Evolutionary conservation across 2,113 vertebrate genomes (phyloP), one percentile per base, ranked within the genome.

Genomic region (Prolemur simus): DNA sequence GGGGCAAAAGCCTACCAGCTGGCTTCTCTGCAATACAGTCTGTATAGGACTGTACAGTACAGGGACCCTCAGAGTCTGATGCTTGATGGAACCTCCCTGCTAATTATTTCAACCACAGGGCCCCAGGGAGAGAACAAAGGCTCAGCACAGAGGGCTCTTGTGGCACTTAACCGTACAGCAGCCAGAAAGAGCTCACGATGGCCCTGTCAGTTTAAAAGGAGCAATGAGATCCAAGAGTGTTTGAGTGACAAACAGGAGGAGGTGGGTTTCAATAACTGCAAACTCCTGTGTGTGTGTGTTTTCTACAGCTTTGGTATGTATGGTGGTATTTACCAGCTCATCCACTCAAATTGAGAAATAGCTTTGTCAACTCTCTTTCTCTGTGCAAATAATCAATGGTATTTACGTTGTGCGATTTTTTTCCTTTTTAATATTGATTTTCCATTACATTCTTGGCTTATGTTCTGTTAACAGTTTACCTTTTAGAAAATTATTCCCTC

Each of bases 1-100:
- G 98, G 98, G 98, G 98, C 98, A 98, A 98, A 98, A 18, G 64
- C 71, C 94, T 96, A 71, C 0, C 25, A 94, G 85, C 66, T 52
- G 83, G 64, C 60, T 96, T 90, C 89, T 37, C 15, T 21, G 6
- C 0, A 1, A 77, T 87, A 27, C 78, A 32, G 56, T 83, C 45
- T 52, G 49, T 20, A 42, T 0, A 94, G 34, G 11, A 71, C 76
- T 95, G 95, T 93, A 94, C 93, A 89, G 90, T 77, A 96, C 92
- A 89, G 94, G 91, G 96, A 98, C 93, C 97, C 96, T 97, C 71
- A 52, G 95, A 91, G 95, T 85, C 68, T 97, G 95, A 90, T 95
- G 96, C 93, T 84, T 80, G 95, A 87, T 84, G 96, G 95, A 95
- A 85, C 88, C 58, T 85, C 95, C 87, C 95, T 34, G 81, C 87